Percentiles rank a stretch among this genome's conserved stretches.
These are phyloP conservation scores for Phrixothrix hirtus DNA, from an alignment of 2,888 invertebrate species.

Conservation along the genomic window DNA sequence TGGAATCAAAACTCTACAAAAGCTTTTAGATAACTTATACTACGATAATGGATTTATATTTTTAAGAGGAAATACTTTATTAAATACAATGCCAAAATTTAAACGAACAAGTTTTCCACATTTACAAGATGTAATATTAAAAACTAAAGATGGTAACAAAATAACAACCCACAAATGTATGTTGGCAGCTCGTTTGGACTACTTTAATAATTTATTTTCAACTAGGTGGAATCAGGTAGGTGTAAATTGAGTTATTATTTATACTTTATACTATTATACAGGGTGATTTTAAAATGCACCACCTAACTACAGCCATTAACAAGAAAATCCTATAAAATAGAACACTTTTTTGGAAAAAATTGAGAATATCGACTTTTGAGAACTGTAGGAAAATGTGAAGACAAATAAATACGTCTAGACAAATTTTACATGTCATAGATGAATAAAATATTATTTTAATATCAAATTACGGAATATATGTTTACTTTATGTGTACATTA, in stretches of 20 bases:
- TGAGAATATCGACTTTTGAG: too few species aligned
- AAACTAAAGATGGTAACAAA: conserved; percentile 47
- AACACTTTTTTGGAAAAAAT: too few species aligned
- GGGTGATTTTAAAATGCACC: too few species aligned
- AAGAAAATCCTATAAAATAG: too few species aligned
- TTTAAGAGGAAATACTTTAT: conserved; percentile 1
- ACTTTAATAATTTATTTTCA: conserved; percentile 83
- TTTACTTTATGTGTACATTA: too few species aligned
- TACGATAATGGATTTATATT: conserved; percentile 18
- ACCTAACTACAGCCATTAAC: too few species aligned
- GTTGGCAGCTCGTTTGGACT: conserved; percentile 79
- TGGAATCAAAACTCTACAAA: conserved; percentile 59
- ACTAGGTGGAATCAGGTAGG: conserved; percentile 76
- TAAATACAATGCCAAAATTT: conserved; percentile 4
- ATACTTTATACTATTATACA: too few species aligned
- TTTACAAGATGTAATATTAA: conserved; percentile 51
- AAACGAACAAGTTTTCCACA: conserved; percentile 37
- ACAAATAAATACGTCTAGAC: too few species aligned
- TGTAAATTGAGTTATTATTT: conserved; percentile 14
- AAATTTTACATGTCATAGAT: too few species aligned
- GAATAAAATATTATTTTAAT: too few species aligned
- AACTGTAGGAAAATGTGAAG: too few species aligned
- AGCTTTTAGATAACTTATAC: conserved; percentile 57
- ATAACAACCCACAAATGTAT: conserved; percentile 79
- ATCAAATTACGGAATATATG: too few species aligned